These are phyloP conservation scores for Mormoops blainvillei DNA, from an alignment of 2,113 vertebrate genomes.

Conservation along the genomic window DNA sequence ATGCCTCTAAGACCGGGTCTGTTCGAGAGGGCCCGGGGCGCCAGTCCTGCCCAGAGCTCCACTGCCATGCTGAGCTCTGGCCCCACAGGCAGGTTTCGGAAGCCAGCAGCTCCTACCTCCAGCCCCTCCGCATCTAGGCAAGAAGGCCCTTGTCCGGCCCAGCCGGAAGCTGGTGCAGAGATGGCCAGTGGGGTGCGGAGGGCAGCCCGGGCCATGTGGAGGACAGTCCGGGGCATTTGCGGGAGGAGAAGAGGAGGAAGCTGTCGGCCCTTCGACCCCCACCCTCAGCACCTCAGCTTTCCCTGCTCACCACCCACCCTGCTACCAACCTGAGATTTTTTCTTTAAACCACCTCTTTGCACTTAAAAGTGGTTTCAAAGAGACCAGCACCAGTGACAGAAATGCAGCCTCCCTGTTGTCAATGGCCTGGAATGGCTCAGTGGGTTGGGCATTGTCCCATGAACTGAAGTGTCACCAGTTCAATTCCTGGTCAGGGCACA, in stretches of 20 bases:
- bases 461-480: too few species aligned
- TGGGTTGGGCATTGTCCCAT: too few species aligned
- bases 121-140: neutral
- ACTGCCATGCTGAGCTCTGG: neutral
- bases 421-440: too few species aligned
- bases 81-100: neutral
- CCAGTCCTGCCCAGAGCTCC: neutral
- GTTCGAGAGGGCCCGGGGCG: neutral
- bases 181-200: rapidly evolving
- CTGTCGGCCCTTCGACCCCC: too few species aligned
- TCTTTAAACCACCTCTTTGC: neutral
- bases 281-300: too few species aligned
- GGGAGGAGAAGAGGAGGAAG: too few species aligned
- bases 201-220: too few species aligned
- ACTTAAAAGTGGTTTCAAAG: neutral
- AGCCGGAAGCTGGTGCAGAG: neutral
- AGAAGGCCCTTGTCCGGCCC: neutral
- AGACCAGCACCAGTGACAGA: neutral
- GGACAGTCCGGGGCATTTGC: neutral
- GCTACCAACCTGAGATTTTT: neutral
- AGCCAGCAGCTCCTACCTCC: too few species aligned
- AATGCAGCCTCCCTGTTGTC: too few species aligned
- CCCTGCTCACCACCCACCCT: neutral
- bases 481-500: too few species aligned
- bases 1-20: rapidly evolving